Evolutionary conservation across 2,888 invertebrate species (phyloP).

Genomic region (Cerastis rubricosa): DNA sequence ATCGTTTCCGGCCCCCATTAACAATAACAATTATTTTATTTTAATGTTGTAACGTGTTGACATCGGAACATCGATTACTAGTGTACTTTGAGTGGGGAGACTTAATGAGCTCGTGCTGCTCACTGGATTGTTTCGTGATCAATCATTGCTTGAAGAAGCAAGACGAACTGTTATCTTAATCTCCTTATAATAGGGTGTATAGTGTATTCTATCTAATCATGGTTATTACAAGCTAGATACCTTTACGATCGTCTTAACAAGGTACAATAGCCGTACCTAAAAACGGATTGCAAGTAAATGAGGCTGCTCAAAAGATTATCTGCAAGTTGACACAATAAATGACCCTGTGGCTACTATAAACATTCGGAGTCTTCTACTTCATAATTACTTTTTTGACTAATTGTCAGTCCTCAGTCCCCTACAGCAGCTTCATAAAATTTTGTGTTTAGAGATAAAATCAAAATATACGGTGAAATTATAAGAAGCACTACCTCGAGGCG

Average conservation of each 20-base stretch:
- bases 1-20: conserved; percentile 82
- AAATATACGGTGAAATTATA: conserved; percentile 37
- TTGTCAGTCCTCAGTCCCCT: conserved; percentile 13
- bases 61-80: conserved; percentile 64
- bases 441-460: conserved; percentile 39
- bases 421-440: conserved; percentile 45
- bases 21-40: conserved; percentile 75
- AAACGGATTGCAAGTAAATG: not conserved
- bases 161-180: conserved; percentile 44
- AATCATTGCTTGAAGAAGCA: conserved; percentile 36
- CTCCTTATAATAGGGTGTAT: conserved; percentile 45
- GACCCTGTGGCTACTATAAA: not conserved
- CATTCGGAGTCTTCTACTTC: conserved; percentile 3
- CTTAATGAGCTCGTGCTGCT: conserved; percentile 57
- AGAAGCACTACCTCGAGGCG: conserved; percentile 39
- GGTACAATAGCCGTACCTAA: not conserved
- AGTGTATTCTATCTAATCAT: conserved; percentile 28
- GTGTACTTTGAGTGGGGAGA: conserved; percentile 52
- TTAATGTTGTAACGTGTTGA: conserved; percentile 71
- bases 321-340: not conserved
- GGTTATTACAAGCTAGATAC: conserved; percentile 15
- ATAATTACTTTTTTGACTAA: conserved; percentile 31
- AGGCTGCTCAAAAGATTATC: conserved; percentile 18
- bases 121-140: conserved; percentile 50
- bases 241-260: not conserved